Base-by-base conservation (phyloP, 2,888 invertebrate genomes). In the Teleiodes luculella region DNA sequence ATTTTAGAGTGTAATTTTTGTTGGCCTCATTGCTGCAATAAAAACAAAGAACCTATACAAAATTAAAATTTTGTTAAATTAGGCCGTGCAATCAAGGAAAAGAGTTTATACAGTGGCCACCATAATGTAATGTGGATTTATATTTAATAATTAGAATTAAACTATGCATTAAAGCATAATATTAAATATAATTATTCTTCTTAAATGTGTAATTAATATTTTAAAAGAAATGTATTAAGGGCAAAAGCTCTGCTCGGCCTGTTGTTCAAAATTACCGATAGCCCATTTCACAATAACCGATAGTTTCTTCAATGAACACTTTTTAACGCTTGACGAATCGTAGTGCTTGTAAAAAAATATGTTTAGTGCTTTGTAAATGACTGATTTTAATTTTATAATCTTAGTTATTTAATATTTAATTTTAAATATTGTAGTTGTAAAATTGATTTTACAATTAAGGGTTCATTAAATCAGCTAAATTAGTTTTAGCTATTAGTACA, bases 301-400 rank as follows among this genome's bases (percentile, higher is more conserved):
- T 8, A 65, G 63, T 68, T 64, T 43, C 24, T 43, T 50, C 50
- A 28, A 14, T 50, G 3, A 59, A 51, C 62, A 62, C 58, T 37
- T 37, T 16, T 4, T 14, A 10, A 18, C 14, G 13, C 13, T 37
- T 43, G 20, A 58, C 60, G 39, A 18, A 18, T 65, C 3, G 56
- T 70, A 68, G 64, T 67, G 28, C 74, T 72, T 74, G 75, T 72
- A 76, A 77, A 70, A 69, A 69, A 67, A 67, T 59, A 55, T 57
- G 68, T 62, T 64, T 63, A 67, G 68, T 71, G 72, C 75, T 77
- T 77, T 81, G 80, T 83, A 83, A 79, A 81, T 81, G 85, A 84
- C 85, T 85, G 85, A 84, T 83, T 82, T 80, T 73, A 75, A 70
- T 73, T 82, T 75, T 78, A 68, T 67, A 65, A 74, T 68, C 64